Evolutionary conservation across 2,888 invertebrate species (phyloP).

Genomic region (Aradus depressus): DNA sequence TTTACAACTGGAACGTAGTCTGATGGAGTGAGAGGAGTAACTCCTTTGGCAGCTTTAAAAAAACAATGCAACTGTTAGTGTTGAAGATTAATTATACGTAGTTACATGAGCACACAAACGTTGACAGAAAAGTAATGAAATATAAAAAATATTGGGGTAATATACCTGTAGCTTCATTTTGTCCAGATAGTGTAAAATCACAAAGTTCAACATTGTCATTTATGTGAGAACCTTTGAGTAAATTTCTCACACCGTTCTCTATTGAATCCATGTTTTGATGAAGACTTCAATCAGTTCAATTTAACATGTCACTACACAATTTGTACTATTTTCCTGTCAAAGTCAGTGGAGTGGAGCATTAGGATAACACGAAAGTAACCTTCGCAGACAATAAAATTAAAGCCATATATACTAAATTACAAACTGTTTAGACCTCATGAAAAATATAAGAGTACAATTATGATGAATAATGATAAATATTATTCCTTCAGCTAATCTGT

Average conservation of each 20-base stretch:
- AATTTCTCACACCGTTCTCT: constrained; percentile 49
- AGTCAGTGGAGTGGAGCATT: no score
- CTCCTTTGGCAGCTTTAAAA: constrained; percentile 63
- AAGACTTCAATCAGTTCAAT: no score
- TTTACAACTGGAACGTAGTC: constrained; percentile 72
- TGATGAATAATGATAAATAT: no score
- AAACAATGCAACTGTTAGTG: not conserved
- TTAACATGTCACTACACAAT: no score
- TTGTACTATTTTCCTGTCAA: no score
- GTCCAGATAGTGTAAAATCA: constrained; percentile 73
- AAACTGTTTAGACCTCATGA: no score
- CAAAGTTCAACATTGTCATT: constrained; percentile 63
- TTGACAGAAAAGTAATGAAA: not conserved
- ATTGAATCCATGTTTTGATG: constrained; percentile 34
- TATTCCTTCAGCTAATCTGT: no score
- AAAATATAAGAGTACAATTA: no score
- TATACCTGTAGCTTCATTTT: constrained; percentile 62
- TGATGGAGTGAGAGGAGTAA: constrained; percentile 62
- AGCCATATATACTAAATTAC: no score
- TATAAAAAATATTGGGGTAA: not conserved
- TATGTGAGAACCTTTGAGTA: constrained; percentile 57
- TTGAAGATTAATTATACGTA: not conserved
- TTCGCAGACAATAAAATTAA: no score
- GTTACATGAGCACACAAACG: not conserved
- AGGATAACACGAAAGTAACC: no score